A percentile compares a stretch with the other conserved stretches of the same genome.
Conservation (phyloP, 1,140 invertebrate genomes). For the Nasonia giraulti region DNA sequence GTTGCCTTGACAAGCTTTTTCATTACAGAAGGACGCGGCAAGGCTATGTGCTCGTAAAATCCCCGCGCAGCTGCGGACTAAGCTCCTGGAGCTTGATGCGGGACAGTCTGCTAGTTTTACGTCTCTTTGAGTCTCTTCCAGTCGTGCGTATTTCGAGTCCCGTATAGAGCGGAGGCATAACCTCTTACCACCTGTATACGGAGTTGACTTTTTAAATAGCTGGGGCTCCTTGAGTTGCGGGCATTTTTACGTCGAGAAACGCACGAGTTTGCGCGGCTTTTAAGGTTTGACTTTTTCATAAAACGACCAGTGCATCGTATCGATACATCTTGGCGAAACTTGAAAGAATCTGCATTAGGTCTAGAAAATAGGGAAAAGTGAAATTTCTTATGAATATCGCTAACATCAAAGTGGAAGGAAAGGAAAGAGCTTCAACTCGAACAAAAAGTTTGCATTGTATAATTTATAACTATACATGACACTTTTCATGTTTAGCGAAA, state of each 20-base stretch:
- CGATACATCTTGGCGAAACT: too few relatives aligned
- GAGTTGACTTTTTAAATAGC: neutral
- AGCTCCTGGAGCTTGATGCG: neutral
- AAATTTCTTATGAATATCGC: too few relatives aligned
- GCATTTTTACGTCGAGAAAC: neutral
- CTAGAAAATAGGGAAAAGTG: too few relatives aligned
- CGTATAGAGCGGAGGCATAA: neutral
- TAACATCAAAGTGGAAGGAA: too few relatives aligned
- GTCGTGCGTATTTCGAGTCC: neutral
- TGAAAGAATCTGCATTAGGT: too few relatives aligned
- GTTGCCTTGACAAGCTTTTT: neutral
- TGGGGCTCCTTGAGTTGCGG: neutral
- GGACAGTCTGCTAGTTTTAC: neutral
- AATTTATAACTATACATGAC: too few relatives aligned
- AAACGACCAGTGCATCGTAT: too few relatives aligned
- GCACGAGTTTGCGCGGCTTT: neutral
- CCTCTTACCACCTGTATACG: neutral
- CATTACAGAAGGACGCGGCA: neutral
- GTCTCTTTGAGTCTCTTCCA: neutral
- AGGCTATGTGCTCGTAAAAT: neutral
- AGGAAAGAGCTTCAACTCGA: too few relatives aligned
- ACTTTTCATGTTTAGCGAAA: too few relatives aligned
- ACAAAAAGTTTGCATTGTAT: too few relatives aligned
- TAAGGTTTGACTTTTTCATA: too few relatives aligned
- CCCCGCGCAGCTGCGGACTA: neutral